Conservation (phyloP, 2,888 invertebrate species). For the Automeris io region DNA sequence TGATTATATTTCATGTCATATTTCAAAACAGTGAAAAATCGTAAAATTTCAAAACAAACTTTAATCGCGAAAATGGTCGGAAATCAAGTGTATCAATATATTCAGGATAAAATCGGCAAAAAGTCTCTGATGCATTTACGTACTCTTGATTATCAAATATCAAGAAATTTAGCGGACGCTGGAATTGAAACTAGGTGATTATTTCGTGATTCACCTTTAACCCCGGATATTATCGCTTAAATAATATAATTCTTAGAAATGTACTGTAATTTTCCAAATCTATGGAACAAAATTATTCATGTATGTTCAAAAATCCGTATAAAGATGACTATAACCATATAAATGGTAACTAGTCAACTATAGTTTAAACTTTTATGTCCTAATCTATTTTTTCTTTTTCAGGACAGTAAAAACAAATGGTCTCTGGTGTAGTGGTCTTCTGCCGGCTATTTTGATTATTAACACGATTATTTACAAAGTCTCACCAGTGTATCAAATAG, state of each 20-base stretch:
- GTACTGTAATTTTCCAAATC: no score
- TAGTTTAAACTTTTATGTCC: constrained; percentile 1
- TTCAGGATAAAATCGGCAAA: constrained; percentile 5
- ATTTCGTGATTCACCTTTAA: constrained; percentile 4
- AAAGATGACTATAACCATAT: not conserved
- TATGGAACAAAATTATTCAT: not conserved
- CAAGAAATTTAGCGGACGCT: constrained; percentile 33
- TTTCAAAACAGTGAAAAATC: no score
- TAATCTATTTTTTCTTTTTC: constrained; percentile 30
- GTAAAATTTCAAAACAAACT: no score
- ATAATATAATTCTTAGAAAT: no score
- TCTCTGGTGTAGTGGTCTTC: constrained; percentile 81
- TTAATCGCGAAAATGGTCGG: constrained; percentile 8
- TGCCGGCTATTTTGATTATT: constrained; percentile 79
- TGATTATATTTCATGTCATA: no score
- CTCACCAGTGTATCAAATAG: constrained; percentile 65
- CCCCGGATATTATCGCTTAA: no score
- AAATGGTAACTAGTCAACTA: not conserved
- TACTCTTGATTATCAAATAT: constrained; percentile 37
- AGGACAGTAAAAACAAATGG: constrained; percentile 81
- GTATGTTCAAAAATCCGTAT: not conserved
- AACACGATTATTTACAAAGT: constrained; percentile 69
- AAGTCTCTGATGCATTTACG: constrained; percentile 18
- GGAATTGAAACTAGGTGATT: constrained; percentile 41
- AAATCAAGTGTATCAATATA: constrained; percentile 7